Evolutionary conservation across 2,888 invertebrate species (phyloP).

Genomic region (Himalopsyche kuldschensis): DNA sequence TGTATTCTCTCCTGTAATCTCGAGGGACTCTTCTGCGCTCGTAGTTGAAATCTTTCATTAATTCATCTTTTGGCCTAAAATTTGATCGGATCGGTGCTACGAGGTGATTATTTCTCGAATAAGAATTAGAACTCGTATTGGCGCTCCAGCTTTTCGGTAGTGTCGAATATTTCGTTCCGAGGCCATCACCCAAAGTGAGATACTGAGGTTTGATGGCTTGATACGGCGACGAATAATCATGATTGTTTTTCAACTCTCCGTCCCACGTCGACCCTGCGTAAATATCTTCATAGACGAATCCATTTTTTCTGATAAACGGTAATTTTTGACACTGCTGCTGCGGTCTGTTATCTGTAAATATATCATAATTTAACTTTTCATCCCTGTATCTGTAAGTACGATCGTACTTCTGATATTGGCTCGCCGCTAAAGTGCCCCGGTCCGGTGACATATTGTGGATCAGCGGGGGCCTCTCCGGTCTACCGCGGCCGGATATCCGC

Average conservation of each 20-base stretch:
- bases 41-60: not conserved
- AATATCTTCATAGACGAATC: slow-evolving; percentile 55
- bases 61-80: not conserved
- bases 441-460: slow-evolving; percentile 28
- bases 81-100: not conserved
- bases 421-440: slow-evolving; percentile 10
- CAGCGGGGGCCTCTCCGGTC: slow-evolving; percentile 4
- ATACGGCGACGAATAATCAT: slow-evolving; percentile 49
- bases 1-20: not conserved
- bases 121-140: slow-evolving; percentile 17
- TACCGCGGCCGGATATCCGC: not conserved
- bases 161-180: slow-evolving; percentile 51
- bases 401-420: not conserved
- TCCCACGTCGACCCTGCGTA: slow-evolving; percentile 48
- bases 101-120: slow-evolving; percentile 18
- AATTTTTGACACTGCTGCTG: not conserved
- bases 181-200: slow-evolving; percentile 52
- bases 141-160: slow-evolving; percentile 50
- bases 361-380: not conserved
- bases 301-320: slow-evolving; percentile 24
- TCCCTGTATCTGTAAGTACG: slow-evolving; percentile 17
- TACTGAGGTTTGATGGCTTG: slow-evolving; percentile 58
- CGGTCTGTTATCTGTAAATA: not conserved
- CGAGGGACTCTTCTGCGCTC: not conserved
- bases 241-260: slow-evolving; percentile 25